These are phyloP conservation scores for Takifugu ocellatus DNA, from an alignment of 2,797 vertebrate genomes.

Conservation along the genomic window DNA sequence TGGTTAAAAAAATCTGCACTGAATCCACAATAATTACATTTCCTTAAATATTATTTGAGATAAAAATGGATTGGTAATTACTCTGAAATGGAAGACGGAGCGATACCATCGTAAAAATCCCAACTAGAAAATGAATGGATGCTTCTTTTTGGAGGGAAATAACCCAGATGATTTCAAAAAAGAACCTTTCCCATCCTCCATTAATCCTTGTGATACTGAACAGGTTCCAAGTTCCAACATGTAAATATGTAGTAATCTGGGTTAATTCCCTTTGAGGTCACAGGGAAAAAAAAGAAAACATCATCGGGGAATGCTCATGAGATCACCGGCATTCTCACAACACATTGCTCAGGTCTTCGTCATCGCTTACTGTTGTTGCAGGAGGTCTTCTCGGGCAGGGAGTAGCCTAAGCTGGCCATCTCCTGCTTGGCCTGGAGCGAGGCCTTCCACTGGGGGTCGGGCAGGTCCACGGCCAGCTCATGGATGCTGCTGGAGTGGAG, in stretches of 20 bases:
- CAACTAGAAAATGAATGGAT: constrained; percentile 40
- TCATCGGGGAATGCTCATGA: constrained; percentile 4
- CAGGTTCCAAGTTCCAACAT: neutral
- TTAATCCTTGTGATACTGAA: neutral
- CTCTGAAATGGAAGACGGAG: constrained; percentile 29
- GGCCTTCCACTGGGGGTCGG: constrained; percentile 95
- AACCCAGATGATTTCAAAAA: constrained; percentile 1
- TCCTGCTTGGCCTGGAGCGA: constrained; percentile 94
- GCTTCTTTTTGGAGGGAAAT: neutral
- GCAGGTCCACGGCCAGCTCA: constrained; percentile 94
- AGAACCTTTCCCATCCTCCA: neutral
- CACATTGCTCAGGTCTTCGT: neutral
- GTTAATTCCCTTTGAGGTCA: constrained; percentile 16
- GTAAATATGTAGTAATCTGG: constrained; percentile 5
- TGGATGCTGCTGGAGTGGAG: constrained; percentile 97
- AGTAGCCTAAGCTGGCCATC: constrained; percentile 92
- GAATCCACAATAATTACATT: constrained; percentile 53
- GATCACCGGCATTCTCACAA: constrained; percentile 1
- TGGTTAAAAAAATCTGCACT: constrained; percentile 41
- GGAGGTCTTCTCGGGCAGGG: constrained; percentile 94
- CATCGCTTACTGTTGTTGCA: constrained; percentile 92
- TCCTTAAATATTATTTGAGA: constrained; percentile 52
- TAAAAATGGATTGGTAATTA: constrained; percentile 45
- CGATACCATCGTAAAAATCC: constrained; percentile 26
- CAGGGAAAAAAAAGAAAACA: constrained; percentile 3